phyloP scores from a whole-genome alignment of 2,797 vertebrate genomes.

The Gorsachius magnificus region DNA sequence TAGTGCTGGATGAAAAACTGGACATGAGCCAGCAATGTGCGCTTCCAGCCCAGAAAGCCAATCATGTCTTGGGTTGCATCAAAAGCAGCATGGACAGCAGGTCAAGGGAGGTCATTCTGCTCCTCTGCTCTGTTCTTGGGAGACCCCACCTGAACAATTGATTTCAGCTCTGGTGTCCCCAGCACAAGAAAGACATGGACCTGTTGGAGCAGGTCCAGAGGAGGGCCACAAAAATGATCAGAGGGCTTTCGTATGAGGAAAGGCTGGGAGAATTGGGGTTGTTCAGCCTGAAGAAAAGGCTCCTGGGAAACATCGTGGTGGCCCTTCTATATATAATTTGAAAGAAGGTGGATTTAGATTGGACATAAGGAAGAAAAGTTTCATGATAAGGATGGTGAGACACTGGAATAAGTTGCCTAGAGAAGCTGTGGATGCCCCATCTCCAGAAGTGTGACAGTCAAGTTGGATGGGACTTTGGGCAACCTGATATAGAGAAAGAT shows the following conservation, averaged over 20 bases:
- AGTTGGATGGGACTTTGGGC: background rate
- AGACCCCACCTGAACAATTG: too few species aligned
- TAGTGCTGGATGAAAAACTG: too few species aligned
- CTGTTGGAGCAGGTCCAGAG: too few species aligned
- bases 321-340: background rate
- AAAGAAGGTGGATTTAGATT: background rate
- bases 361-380: background rate
- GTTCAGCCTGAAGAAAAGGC: background rate
- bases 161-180: too few species aligned
- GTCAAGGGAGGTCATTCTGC: too few species aligned
- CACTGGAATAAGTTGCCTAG: background rate
- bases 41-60: background rate
- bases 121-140: too few species aligned
- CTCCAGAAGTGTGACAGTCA: background rate
- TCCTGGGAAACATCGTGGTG: accelerated
- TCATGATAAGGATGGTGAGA: background rate
- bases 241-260: too few species aligned
- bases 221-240: too few species aligned
- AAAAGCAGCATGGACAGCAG: too few species aligned
- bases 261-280: too few species aligned
- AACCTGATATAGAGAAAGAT: background rate
- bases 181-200: too few species aligned
- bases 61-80: too few species aligned
- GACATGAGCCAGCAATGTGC: background rate
- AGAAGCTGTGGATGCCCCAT: background rate